Evolutionary conservation across 2,888 invertebrate genomes (phyloP).

Genomic region (Hesperia comma): DNA sequence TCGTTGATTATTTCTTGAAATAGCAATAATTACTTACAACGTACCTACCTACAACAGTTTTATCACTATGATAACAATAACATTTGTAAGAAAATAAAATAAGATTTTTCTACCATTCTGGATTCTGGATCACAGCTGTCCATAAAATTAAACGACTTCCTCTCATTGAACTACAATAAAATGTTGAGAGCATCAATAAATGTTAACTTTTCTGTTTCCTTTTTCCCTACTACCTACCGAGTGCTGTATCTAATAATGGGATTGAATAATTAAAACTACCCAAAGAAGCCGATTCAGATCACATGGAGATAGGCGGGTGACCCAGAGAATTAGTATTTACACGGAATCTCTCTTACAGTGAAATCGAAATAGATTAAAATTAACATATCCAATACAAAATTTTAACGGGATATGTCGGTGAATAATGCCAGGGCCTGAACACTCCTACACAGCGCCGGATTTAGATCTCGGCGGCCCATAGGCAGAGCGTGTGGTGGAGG

Average conservation of each 20-base stretch:
- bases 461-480: too few species aligned
- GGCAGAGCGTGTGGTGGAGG: too few species aligned
- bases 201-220: conserved; percentile 14
- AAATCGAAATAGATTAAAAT: conserved; percentile 37
- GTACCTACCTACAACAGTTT: too few species aligned
- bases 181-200: conserved; percentile 20
- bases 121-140: background rate
- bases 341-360: conserved; percentile 35
- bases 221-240: conserved; percentile 16
- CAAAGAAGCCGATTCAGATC: conserved; percentile 35
- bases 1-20: too few species aligned
- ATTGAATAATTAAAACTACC: conserved; percentile 33
- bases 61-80: too few species aligned
- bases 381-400: conserved; percentile 33
- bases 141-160: conserved; percentile 14
- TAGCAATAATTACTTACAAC: too few species aligned
- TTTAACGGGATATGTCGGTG: conserved; percentile 21
- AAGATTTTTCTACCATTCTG: background rate
- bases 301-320: conserved; percentile 29
- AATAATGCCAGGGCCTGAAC: conserved; percentile 15
- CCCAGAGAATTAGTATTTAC: conserved; percentile 32
- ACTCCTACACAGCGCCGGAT: too few species aligned
- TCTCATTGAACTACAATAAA: conserved; percentile 21
- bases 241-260: conserved; percentile 20
- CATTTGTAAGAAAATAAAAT: too few species aligned